Conservation (phyloP, 1,140 invertebrate species). For the Drosophila lini region DNA sequence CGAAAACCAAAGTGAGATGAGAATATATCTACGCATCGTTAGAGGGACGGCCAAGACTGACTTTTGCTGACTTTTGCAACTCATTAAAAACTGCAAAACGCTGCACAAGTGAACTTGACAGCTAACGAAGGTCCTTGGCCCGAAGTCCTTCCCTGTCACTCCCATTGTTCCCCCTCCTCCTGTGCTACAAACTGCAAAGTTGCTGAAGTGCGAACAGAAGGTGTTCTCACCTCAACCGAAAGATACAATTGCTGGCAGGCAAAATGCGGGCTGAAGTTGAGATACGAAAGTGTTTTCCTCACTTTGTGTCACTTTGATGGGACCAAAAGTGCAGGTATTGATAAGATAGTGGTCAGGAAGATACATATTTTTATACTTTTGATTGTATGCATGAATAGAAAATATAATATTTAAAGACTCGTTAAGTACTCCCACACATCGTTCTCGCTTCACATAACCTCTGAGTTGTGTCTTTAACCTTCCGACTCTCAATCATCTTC, state of each 20-base stretch:
- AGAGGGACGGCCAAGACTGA: conserved; percentile 29
- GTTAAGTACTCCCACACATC: neutral
- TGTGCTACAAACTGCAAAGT: conserved; percentile 7
- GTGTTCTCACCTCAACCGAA: conserved; percentile 9
- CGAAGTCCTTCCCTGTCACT: conserved; percentile 13
- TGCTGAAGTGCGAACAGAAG: conserved; percentile 24
- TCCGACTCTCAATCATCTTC: conserved; percentile 26
- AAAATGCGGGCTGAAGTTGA: neutral
- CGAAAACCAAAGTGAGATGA: conserved; percentile 3
- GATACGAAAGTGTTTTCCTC: conserved; percentile 7
- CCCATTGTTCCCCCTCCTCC: neutral
- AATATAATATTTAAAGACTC: neutral
- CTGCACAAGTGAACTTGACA: conserved; percentile 59
- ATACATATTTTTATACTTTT: neutral
- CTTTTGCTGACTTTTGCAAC: conserved; percentile 54
- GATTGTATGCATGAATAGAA: neutral
- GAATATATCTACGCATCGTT: conserved; percentile 43
- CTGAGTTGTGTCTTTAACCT: conserved; percentile 8
- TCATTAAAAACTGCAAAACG: conserved; percentile 61
- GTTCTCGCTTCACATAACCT: neutral
- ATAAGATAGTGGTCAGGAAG: neutral
- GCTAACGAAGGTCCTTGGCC: conserved; percentile 43
- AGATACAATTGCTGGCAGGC: conserved; percentile 20
- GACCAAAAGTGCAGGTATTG: neutral
- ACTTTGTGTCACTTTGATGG: conserved; percentile 2